These are phyloP conservation scores for Eristalis intricaria DNA, from an alignment of 2,888 invertebrate genomes.

Conservation along the genomic window DNA sequence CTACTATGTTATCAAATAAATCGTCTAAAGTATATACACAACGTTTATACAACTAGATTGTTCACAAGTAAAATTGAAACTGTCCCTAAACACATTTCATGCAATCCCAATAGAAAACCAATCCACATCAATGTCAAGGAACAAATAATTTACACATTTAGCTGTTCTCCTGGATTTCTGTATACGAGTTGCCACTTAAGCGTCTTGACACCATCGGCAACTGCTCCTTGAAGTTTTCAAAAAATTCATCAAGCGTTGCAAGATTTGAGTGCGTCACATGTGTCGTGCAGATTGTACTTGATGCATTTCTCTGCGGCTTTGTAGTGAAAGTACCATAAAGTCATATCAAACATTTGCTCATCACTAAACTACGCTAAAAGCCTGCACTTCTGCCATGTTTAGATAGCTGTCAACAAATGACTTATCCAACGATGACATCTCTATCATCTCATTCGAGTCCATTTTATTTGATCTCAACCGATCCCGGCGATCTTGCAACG, in stretches of 20 bases:
- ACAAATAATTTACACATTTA: too few species aligned
- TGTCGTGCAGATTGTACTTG: neutral
- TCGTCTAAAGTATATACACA: too few species aligned
- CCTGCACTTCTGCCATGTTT: constrained; percentile 14
- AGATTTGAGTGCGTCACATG: neutral
- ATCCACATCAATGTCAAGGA: too few species aligned
- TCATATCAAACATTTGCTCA: constrained; percentile 7
- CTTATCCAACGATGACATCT: neutral
- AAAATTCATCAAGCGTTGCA: too few species aligned
- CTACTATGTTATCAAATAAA: too few species aligned
- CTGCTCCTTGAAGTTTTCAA: neutral
- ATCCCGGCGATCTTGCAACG: neutral
- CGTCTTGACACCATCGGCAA: too few species aligned
- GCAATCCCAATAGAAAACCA: too few species aligned
- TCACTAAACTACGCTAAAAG: constrained; percentile 2
- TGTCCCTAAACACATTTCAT: too few species aligned
- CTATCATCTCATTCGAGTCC: constrained; percentile 12
- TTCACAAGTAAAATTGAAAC: too few species aligned
- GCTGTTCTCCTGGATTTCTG: too few species aligned
- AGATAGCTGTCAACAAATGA: constrained; percentile 30
- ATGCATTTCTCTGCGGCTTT: neutral
- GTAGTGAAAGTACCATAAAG: neutral
- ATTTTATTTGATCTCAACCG: constrained; percentile 4
- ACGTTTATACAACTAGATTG: too few species aligned
- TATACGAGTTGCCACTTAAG: too few species aligned